Evolutionary conservation across 2,797 vertebrate genomes (phyloP), one percentile per base, ranked within the genome.

Genomic region (Crenichthys baileyi): DNA sequence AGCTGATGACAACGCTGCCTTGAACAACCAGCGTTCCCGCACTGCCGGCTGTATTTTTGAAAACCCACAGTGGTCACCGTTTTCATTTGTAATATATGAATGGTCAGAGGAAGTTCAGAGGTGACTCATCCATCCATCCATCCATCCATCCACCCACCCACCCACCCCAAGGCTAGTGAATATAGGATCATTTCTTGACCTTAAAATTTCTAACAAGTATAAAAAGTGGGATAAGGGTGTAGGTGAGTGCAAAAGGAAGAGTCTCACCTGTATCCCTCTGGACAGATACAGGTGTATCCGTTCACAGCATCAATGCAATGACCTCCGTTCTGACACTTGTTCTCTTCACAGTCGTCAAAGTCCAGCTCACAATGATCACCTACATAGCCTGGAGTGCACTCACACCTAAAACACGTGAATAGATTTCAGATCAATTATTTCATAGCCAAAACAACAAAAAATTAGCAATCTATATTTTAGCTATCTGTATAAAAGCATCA

Each of bases 321-420:
- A 0, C 96, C 98, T 79, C 97, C 97, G 0, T 98, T 99, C 93
- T 97, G 96, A 92, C 98, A 99, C 87, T 98, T 99, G 89, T 98
- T 97, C n/a, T 98, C 97, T 56, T 96, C 95, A 85, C 98, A 99
- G 88, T 99, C 98, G 0, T 99, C 96, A 63, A 96, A 97, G 77
- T 99, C 97, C 77, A 96, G 86, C 80, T 98, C 97, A 74, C 98
- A 99, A 22, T 98, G 97, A 48, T 98, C 97, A 0, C 98, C 98
- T 1, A 97, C 85, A 4, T 97, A 99, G 0, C 98, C 98, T 22
- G 98, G 97, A 13, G 97, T 97, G 87, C 98, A 99, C 88, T 99
- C 98, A 88, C 98, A 99, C 90, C 98, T 99, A 78, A 77, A 81
- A 77, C 4, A 16, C 0, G 58, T 39, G 80, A 68, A 77, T 22